A percentile compares a stretch with the other conserved stretches of the same genome.
These are phyloP conservation scores for Phainopepla nitens DNA, from an alignment of 2,113 vertebrate species.

Conservation along the genomic window DNA sequence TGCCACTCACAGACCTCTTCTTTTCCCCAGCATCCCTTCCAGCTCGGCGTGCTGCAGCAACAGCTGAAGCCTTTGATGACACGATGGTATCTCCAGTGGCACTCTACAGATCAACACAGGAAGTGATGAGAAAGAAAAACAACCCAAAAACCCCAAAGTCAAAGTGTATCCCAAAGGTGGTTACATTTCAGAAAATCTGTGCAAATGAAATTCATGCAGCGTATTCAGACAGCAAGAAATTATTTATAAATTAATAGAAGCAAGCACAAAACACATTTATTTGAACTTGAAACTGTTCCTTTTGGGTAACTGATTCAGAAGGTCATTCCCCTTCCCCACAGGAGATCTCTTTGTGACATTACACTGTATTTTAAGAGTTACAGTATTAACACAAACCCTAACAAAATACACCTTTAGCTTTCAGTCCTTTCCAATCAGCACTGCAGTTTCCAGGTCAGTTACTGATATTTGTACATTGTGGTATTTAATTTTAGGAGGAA, in stretches of 20 bases:
- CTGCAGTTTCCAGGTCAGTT: background rate
- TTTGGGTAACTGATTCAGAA: background rate
- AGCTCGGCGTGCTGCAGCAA: slow-evolving; percentile 74
- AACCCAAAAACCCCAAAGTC: background rate
- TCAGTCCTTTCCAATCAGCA: background rate
- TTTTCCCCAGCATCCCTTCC: slow-evolving; percentile 37
- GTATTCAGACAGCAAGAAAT: background rate
- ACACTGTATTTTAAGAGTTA: background rate
- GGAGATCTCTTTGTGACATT: background rate
- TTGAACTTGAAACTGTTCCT: background rate
- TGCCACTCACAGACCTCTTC: background rate
- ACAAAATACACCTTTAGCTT: background rate
- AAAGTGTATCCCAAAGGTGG: background rate
- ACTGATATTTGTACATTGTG: background rate
- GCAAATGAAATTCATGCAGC: background rate
- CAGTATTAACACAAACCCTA: background rate
- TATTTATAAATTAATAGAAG: background rate
- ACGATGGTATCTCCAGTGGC: slow-evolving; percentile 94
- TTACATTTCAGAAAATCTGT: background rate
- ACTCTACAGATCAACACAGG: slow-evolving; percentile 70
- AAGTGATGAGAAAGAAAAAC: background rate
- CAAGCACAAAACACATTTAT: background rate
- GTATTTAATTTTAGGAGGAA: background rate
- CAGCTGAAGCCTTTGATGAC: slow-evolving; percentile 85
- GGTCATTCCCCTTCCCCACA: background rate